Conservation (phyloP, 2,113 vertebrate genomes). For the Rallus limicola region DNA sequence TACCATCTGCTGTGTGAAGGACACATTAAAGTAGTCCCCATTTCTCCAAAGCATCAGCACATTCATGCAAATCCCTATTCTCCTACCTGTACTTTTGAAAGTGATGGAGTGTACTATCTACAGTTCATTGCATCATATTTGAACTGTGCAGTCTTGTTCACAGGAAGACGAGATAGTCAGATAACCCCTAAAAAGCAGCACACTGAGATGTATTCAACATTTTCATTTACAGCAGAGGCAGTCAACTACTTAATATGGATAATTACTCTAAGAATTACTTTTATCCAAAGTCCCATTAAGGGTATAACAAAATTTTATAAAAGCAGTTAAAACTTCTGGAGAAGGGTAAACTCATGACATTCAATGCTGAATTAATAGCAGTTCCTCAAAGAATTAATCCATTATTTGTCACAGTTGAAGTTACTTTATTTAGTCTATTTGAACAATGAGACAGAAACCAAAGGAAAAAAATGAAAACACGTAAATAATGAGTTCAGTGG, state of each 20-base stretch:
- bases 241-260: background rate
- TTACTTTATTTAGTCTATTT: background rate
- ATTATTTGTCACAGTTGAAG: conserved; percentile 15
- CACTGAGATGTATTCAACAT: background rate
- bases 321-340: conserved; percentile 40
- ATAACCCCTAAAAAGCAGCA: background rate
- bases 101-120: conserved; percentile 31
- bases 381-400: conserved; percentile 42
- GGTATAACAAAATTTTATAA: conserved; percentile 1
- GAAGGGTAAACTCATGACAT: conserved; percentile 11
- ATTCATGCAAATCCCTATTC: conserved; percentile 28
- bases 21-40: conserved; percentile 15
- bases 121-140: background rate
- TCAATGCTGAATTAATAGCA: conserved; percentile 11
- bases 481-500: background rate
- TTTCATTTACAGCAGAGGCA: background rate
- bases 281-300: background rate
- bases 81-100: conserved; percentile 33
- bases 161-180: background rate
- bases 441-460: background rate
- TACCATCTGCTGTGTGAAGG: conserved; percentile 69
- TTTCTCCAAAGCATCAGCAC: conserved; percentile 45
- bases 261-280: background rate
- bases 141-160: background rate
- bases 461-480: background rate